These are phyloP conservation scores for Mallateleia sp. DNA, from an alignment of 2,888 invertebrate species.

Conservation along the genomic window DNA sequence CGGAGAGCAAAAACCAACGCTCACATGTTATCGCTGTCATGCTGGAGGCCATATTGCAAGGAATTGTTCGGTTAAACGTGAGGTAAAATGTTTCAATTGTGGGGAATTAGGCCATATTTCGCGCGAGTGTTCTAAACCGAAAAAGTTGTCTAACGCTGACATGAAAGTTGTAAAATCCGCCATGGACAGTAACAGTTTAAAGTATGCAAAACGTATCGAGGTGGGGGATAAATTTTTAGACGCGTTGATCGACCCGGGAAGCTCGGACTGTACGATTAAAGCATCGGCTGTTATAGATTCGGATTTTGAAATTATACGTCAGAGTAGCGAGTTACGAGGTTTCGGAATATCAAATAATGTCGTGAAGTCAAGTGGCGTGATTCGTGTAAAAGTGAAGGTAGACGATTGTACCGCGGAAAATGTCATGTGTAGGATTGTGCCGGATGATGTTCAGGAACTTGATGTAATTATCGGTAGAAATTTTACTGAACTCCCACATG, in stretches of 20 bases:
- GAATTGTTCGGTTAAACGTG: background rate
- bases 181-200: background rate
- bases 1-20: background rate
- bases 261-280: background rate
- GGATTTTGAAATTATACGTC: background rate
- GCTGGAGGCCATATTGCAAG: background rate
- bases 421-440: background rate
- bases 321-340: background rate
- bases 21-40: background rate
- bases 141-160: background rate
- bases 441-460: background rate
- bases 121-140: background rate
- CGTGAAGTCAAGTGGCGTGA: background rate
- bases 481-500: background rate
- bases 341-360: background rate
- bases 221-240: background rate
- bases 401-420: background rate
- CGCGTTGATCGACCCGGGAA: background rate
- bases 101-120: background rate
- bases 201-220: background rate
- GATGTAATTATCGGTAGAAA: background rate
- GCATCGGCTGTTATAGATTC: background rate
- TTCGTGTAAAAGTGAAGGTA: background rate
- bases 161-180: background rate
- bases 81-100: background rate